phyloP scores from a whole-genome alignment of 1,140 invertebrate species.

The Aphidius ervi region DNA sequence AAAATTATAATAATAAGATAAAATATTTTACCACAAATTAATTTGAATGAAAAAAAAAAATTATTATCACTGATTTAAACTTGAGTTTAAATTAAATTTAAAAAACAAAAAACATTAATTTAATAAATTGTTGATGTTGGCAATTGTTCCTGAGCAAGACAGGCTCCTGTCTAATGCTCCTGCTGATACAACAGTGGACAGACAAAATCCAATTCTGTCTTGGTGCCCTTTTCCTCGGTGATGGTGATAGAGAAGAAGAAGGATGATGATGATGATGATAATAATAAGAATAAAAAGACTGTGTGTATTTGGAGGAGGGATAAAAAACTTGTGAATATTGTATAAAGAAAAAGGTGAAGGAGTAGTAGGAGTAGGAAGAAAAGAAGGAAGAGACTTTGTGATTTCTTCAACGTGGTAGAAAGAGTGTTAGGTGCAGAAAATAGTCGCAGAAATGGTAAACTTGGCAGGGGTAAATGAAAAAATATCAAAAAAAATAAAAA shows the following conservation, averaged over 20 bases:
- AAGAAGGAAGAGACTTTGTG: constrained; percentile 25
- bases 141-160: neutral
- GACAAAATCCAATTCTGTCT: constrained; percentile 10
- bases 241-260: neutral
- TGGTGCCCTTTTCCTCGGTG: neutral
- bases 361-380: constrained; percentile 20
- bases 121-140: neutral
- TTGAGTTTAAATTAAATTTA: too few species aligned
- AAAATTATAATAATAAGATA: too few species aligned
- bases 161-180: constrained; percentile 6
- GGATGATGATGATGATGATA: constrained; percentile 21
- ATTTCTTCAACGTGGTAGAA: constrained; percentile 25
- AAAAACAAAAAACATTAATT: neutral
- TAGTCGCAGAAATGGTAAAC: too few species aligned
- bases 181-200: constrained; percentile 23
- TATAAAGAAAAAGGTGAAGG: constrained; percentile 26
- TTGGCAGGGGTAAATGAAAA: too few species aligned
- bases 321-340: constrained; percentile 16
- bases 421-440: constrained; percentile 1
- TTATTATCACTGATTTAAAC: too few species aligned
- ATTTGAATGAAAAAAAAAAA: too few species aligned
- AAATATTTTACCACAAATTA: too few species aligned
- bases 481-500: too few species aligned
- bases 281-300: constrained; percentile 4
- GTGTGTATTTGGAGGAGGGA: constrained; percentile 23